These are phyloP conservation scores for Lacerta bilineata DNA, from an alignment of 2,797 vertebrate species.

Conservation along the genomic window DNA sequence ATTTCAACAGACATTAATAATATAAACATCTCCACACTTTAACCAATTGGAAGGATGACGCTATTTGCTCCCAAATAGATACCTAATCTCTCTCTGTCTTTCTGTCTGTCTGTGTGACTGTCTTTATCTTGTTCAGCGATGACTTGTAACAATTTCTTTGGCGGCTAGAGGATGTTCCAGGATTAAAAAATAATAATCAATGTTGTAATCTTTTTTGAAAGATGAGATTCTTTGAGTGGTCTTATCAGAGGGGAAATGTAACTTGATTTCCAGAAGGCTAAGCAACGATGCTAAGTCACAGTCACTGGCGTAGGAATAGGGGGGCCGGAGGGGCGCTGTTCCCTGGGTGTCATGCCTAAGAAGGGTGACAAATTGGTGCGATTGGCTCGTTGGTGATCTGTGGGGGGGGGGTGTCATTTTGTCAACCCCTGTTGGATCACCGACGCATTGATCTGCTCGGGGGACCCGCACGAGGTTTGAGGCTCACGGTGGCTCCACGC, in stretches of 20 bases:
- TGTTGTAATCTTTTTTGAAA: neutral
- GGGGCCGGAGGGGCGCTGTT: rapidly evolving
- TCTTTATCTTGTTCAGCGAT: neutral
- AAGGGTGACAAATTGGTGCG: too few species aligned
- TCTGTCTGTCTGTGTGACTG: too few species aligned
- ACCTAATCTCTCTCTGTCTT: neutral
- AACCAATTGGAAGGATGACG: conserved; percentile 28
- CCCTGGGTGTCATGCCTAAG: too few species aligned
- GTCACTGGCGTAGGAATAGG: too few species aligned
- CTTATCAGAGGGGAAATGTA: neutral
- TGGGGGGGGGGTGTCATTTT: too few species aligned
- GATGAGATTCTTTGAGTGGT: neutral
- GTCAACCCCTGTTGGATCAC: too few species aligned
- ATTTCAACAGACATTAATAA: conserved; percentile 70
- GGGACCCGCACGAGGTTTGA: too few species aligned
- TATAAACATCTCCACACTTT: conserved; percentile 57
- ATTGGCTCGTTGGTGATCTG: too few species aligned
- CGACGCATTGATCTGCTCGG: too few species aligned
- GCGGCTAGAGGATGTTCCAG: neutral
- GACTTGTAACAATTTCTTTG: conserved; percentile 4
- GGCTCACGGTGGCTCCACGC: too few species aligned
- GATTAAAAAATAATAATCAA: neutral
- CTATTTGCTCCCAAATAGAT: conserved; percentile 30
- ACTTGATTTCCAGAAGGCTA: neutral
- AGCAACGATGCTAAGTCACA: neutral